phyloP scores from a whole-genome alignment of 2,113 vertebrate species.

The Takifugu flavidus region DNA sequence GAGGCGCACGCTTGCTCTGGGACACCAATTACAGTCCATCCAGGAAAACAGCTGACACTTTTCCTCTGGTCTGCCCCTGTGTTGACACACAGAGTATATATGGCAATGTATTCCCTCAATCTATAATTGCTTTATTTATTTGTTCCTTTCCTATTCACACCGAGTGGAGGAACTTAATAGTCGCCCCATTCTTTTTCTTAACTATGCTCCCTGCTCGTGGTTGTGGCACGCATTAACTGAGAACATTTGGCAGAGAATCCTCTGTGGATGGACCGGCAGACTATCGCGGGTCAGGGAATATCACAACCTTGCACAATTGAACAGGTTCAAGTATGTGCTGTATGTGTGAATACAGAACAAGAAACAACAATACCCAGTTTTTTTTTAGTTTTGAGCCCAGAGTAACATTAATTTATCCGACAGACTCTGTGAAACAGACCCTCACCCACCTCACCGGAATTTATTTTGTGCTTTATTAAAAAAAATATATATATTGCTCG shows the following conservation, averaged over 20 bases:
- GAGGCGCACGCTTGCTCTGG: conserved; percentile 44
- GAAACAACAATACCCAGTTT: neutral
- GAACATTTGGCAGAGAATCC: neutral
- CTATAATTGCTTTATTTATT: conserved; percentile 30
- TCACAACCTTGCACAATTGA: conserved; percentile 15
- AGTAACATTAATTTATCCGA: neutral
- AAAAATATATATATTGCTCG: neutral
- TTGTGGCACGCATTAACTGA: conserved; percentile 11
- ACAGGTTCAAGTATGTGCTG: conserved; percentile 3
- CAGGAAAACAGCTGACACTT: conserved; percentile 45
- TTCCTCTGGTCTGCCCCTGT: conserved; percentile 39
- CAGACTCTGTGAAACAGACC: neutral
- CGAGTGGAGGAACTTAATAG: conserved; percentile 29
- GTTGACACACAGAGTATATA: conserved; percentile 54
- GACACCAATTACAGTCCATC: conserved; percentile 64
- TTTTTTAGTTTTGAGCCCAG: neutral
- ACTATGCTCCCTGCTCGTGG: conserved; percentile 22
- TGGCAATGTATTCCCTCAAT: conserved; percentile 21
- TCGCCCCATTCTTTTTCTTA: conserved; percentile 24
- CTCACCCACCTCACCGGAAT: too few species aligned
- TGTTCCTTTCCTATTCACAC: conserved; percentile 7
- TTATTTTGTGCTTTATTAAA: too few species aligned
- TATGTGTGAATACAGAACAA: neutral
- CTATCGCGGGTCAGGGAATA: conserved; percentile 9
- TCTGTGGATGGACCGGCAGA: conserved; percentile 1